Conservation (phyloP, 2,113 vertebrate genomes). For the Neodontobutis hainanensis region DNA sequence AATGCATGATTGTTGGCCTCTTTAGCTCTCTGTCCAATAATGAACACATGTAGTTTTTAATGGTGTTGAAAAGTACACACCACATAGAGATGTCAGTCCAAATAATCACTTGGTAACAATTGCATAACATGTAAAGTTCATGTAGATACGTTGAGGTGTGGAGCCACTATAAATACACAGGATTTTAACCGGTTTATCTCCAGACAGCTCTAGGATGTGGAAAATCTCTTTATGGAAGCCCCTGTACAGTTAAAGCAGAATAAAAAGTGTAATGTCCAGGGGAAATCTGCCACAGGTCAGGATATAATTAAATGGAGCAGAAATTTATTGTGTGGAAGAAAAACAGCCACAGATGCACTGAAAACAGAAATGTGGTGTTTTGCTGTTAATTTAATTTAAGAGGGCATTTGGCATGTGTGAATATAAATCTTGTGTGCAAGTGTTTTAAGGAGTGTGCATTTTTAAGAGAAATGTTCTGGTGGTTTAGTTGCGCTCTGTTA, state of each 20-base stretch:
- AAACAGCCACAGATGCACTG: slow-evolving; percentile 20
- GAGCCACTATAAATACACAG: too few species aligned
- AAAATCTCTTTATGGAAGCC: slow-evolving; percentile 27
- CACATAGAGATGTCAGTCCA: slow-evolving; percentile 28
- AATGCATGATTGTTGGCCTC: slow-evolving; percentile 47
- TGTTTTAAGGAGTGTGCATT: neutral
- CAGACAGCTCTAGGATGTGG: slow-evolving; percentile 39
- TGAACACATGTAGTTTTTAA: slow-evolving; percentile 36
- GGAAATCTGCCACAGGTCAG: slow-evolving; percentile 48
- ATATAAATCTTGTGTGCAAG: neutral
- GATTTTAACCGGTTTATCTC: slow-evolving; percentile 5
- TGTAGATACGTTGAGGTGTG: neutral
- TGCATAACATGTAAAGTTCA: neutral
- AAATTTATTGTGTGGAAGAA: slow-evolving; percentile 46
- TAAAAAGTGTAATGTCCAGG: slow-evolving; percentile 13
- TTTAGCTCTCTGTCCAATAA: slow-evolving; percentile 40
- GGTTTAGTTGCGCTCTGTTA: too few species aligned
- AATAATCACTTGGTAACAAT: slow-evolving; percentile 50
- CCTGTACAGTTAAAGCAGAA: slow-evolving; percentile 13
- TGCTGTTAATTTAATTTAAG: slow-evolving; percentile 29
- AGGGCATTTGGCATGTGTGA: neutral
- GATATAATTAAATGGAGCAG: slow-evolving; percentile 43
- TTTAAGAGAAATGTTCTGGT: neutral
- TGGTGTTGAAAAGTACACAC: slow-evolving; percentile 37
- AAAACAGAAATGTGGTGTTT: slow-evolving; percentile 3